phyloP scores from a whole-genome alignment of 1,140 invertebrate species.

The Solenopsis fugax region DNA sequence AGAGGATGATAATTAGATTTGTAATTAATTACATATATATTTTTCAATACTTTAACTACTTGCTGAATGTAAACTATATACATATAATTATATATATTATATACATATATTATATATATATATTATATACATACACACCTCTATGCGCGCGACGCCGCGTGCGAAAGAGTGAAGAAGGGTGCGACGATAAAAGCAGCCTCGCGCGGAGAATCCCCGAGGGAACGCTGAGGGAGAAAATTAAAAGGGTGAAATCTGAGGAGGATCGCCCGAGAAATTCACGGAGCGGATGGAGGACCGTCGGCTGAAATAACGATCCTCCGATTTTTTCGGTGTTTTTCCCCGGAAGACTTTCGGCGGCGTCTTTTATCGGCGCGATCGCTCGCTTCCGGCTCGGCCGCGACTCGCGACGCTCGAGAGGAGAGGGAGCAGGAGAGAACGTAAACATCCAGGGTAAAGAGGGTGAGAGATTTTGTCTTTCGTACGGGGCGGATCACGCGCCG shows the following conservation, averaged over 20 bases:
- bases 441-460: neutral
- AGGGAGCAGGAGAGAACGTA: neutral
- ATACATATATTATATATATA: constrained; percentile 74
- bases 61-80: constrained; percentile 84
- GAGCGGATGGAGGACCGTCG: neutral
- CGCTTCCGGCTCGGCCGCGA: constrained; percentile 24
- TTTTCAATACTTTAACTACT: constrained; percentile 87
- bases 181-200: neutral
- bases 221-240: neutral
- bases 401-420: neutral
- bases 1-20: constrained; percentile 86
- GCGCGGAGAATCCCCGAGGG: neutral
- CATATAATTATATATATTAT: constrained; percentile 72
- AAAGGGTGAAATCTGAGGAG: constrained; percentile 2
- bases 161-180: constrained; percentile 30
- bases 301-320: constrained; percentile 31
- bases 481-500: neutral
- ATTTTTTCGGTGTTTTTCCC: constrained; percentile 15
- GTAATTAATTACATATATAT: constrained; percentile 86
- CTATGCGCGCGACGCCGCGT: constrained; percentile 61
- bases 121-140: constrained; percentile 69
- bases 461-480: neutral
- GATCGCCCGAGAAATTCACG: neutral
- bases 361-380: constrained; percentile 22
- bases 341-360: constrained; percentile 1